Evolutionary conservation across 2,888 invertebrate species (phyloP), one percentile per base, ranked within the genome.

Genomic region (Xestia xanthographa): DNA sequence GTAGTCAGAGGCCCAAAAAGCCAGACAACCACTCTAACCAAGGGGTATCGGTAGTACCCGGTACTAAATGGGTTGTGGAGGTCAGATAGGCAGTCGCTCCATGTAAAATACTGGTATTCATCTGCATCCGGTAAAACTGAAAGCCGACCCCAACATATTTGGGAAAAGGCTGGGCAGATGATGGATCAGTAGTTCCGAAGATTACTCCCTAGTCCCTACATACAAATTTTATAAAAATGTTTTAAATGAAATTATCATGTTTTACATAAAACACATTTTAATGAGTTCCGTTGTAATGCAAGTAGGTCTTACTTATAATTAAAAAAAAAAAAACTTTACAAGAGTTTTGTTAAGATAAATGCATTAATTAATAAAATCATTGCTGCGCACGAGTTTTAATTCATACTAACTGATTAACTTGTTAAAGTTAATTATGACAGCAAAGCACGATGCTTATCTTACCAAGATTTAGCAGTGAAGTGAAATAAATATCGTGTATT

Each of bases 401-500:
- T 63, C 56, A 29, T 48, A 72, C 38, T 58, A 56, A 56, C 53
- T 65, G 48, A 82, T 82, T 67, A 82, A 68, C 63, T 68, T 77
- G 77, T 68, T 50, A 45, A 65, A 66, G 26, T 41, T 65, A 63
- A 82, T 79, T 68, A 79, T 50, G 62, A 67, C 82, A 67, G 66
- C 29, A 20, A 2, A n/a, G 14, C 81, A 63, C 58, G 77, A 76
- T 58, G 29, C 22, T 63, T 65, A 65, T 58, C 75, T 26, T n/a
- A 9, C 34, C n/a, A 60, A 79, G 45, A 63, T 66, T 69, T 66
- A 45, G 53, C n/a, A 43, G 6, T 3, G 12, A 60, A 56, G 1
- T 73, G 12, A 66, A 69, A 53, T 56, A 68, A 62, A 43, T 1
- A 14, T 17, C 20, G 20, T 29, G 17, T 2, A 38, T 12, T 43